Percentiles rank a stretch among this genome's conserved stretches.
Evolutionary conservation across 35 echinoderm and acorn worm genomes (phyloP).

Genomic region (Chiridota heheva): DNA sequence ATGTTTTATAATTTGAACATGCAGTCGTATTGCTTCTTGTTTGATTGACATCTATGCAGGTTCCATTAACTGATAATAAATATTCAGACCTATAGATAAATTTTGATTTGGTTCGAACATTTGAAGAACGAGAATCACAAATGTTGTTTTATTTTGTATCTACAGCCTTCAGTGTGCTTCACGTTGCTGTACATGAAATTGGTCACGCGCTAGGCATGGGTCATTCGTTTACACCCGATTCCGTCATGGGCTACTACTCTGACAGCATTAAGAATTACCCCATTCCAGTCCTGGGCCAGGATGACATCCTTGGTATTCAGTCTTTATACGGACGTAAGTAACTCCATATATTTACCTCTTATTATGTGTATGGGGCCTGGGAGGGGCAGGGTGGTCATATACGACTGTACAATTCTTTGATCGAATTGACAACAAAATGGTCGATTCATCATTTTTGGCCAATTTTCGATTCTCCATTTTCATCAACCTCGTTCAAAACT

Average conservation of each 20-base stretch:
- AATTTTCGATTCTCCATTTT: too few species aligned
- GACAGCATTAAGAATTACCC: slow-evolving; percentile 39
- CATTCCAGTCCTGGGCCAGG: slow-evolving; percentile 23
- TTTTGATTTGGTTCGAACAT: background rate
- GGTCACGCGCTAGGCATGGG: slow-evolving; percentile 40
- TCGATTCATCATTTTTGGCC: too few species aligned
- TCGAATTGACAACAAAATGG: too few species aligned
- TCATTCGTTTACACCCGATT: slow-evolving; percentile 23
- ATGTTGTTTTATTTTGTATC: background rate
- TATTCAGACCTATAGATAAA: background rate
- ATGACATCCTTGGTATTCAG: slow-evolving; percentile 56
- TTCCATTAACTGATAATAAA: background rate
- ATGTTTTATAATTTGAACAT: background rate
- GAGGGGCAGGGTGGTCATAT: too few species aligned
- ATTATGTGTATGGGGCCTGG: too few species aligned
- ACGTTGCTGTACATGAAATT: slow-evolving; percentile 61
- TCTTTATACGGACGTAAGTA: slow-evolving; percentile 53
- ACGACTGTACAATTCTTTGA: too few species aligned
- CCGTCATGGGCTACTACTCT: slow-evolving; percentile 61
- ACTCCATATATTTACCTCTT: too few species aligned
- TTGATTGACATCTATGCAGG: background rate
- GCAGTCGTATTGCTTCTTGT: background rate
- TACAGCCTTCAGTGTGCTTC: slow-evolving; percentile 49
- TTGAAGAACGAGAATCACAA: background rate
- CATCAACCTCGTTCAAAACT: too few species aligned